Conservation (phyloP, 1,140 invertebrate genomes). For the Saxidomus purpurata region DNA sequence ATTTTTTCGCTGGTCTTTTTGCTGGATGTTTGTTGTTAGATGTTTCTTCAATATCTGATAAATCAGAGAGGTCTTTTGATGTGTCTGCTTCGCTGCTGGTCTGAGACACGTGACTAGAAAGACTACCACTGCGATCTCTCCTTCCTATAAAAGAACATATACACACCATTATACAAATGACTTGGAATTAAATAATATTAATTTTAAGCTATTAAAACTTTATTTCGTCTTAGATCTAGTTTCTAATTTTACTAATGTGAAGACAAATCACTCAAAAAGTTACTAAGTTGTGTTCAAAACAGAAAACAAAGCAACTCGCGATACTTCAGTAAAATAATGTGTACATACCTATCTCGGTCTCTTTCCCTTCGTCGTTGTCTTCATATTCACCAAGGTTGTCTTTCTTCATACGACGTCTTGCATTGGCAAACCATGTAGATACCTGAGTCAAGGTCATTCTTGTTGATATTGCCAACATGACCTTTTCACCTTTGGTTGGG, state of each 20-base stretch:
- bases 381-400: slow-evolving; percentile 97
- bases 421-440: slow-evolving; percentile 86
- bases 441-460: slow-evolving; percentile 99
- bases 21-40: neutral
- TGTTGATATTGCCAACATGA: slow-evolving; percentile 99
- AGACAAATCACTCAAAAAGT: no score
- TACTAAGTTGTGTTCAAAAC: no score
- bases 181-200: no score
- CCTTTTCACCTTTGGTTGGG: slow-evolving; percentile 99
- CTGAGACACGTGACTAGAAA: slow-evolving; percentile 51
- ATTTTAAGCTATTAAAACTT: no score
- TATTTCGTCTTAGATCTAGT: no score
- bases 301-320: no score
- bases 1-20: slow-evolving; percentile 37
- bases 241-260: no score
- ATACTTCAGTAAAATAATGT: no score
- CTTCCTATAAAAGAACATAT: slow-evolving; percentile 17
- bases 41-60: slow-evolving; percentile 50
- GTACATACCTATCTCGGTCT: slow-evolving; percentile 13
- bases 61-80: slow-evolving; percentile 37
- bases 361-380: slow-evolving; percentile 87
- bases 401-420: slow-evolving; percentile 91
- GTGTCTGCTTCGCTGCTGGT: slow-evolving; percentile 56
- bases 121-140: slow-evolving; percentile 47
- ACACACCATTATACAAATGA: no score